phyloP scores from a whole-genome alignment of 2,797 vertebrate species.

The Artibeus lituratus region DNA sequence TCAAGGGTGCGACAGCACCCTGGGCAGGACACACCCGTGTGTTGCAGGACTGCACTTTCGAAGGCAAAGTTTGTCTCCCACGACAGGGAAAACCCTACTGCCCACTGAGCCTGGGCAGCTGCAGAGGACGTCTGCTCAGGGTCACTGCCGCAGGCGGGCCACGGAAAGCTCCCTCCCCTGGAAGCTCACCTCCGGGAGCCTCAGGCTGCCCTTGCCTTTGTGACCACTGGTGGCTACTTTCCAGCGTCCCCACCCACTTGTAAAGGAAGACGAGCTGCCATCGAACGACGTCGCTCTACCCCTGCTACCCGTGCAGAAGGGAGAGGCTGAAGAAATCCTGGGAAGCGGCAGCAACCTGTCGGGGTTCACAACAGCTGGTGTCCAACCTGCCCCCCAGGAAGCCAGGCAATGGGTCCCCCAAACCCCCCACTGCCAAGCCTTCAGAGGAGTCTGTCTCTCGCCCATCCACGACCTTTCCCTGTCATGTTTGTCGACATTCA shows the following conservation, averaged over 20 bases:
- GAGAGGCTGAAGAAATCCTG: neutral
- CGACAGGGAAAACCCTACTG: neutral
- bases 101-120: neutral
- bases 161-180: neutral
- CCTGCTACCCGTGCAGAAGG: neutral
- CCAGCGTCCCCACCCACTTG: neutral
- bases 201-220: neutral
- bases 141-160: neutral
- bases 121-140: neutral
- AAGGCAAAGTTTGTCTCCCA: neutral
- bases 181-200: neutral
- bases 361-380: neutral
- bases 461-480: neutral
- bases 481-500: neutral
- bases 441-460: neutral
- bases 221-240: neutral
- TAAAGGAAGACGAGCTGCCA: neutral
- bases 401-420: rapidly evolving
- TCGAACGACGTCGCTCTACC: neutral
- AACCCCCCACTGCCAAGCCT: neutral
- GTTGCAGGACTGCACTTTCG: rapidly evolving
- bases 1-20: neutral
- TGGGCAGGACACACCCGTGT: rapidly evolving
- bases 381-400: neutral
- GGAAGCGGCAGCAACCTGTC: rapidly evolving